Evolutionary conservation across 2,113 vertebrate species (phyloP).

Genomic region (Haplochromis burtoni): DNA sequence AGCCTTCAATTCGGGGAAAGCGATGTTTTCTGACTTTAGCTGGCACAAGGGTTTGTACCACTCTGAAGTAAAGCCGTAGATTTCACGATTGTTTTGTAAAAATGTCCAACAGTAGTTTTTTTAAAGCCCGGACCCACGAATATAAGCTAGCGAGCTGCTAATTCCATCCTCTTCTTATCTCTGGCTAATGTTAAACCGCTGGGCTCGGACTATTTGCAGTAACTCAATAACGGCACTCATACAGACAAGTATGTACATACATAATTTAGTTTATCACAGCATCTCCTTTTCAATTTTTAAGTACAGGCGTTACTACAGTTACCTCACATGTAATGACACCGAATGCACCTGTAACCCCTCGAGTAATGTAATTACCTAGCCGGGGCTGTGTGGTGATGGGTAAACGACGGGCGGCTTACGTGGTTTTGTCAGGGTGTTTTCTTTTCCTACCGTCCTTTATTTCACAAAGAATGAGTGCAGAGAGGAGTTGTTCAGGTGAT

Average conservation of each 20-base stretch:
- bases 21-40: neutral
- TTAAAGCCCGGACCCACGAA: neutral
- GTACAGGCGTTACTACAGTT: neutral
- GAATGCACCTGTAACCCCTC: slow-evolving; percentile 19
- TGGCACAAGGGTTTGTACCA: neutral
- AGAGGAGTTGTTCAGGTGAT: neutral
- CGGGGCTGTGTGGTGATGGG: neutral
- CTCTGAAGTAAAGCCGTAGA: neutral
- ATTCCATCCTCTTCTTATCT: slow-evolving; percentile 35
- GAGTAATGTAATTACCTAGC: neutral
- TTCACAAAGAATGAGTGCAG: neutral
- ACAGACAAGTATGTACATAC: neutral
- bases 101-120: neutral
- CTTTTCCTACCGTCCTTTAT: neutral
- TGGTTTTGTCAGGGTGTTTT: neutral
- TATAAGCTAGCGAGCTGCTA: slow-evolving; percentile 31
- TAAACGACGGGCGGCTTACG: neutral
- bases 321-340: neutral
- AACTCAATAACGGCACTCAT: neutral
- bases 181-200: slow-evolving; percentile 14
- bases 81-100: neutral
- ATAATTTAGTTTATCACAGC: neutral
- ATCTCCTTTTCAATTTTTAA: neutral
- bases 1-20: neutral
- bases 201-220: neutral